Base-by-base conservation (phyloP, 2,797 vertebrate species). In the Delichon dasypus region DNA sequence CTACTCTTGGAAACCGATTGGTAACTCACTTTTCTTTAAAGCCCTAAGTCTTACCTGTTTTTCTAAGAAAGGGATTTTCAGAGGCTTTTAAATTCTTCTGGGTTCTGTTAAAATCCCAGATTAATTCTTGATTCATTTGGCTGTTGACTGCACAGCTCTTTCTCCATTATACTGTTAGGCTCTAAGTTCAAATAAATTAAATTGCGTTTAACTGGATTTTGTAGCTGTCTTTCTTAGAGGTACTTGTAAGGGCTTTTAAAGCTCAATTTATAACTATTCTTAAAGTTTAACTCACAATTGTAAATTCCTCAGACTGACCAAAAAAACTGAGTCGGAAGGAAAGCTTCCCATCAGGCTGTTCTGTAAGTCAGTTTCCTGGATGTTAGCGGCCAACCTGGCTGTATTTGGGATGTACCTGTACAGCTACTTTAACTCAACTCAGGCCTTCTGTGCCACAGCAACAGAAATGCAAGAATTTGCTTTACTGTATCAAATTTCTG, bases 161-260 rank as follows among this genome's bases (percentile, higher is more conserved):
- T 68, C 75, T 62, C 85, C 32, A 17, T 90, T 88, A 36, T 62
- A 32, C 20, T 65, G 4, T 61, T 75, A 64, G 47, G 14, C 44
- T 92, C 32, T 51, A n/a, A 68, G 61, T 92, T 91, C 65, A 85
- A 91, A 76, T 50, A 85, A 87, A 78, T 83, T 74, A 61, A 84
- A 87, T 67, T 42, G 32, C 30, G 9, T 91, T 92, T 91, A 89
- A 82, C 57, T 50, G 50, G 48, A 77, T 91, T 89, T 95, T 83
- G 47, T 77, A 13, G 21, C 9, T 80, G 8, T 54, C 57, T 74
- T 93, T 83, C 57, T 74, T 65, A 77, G 38, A 74, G 13, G 25
- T 84, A 58, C 19, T 87, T 85, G 27, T 75, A 85, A 68, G 30
- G 29, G 30, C 44, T 74, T 93, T 84, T 68, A 83, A 91, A 94